Evolutionary conservation across 2,888 invertebrate species (phyloP), one percentile per base, ranked within the genome.

Genomic region (Suillia variegata): DNA sequence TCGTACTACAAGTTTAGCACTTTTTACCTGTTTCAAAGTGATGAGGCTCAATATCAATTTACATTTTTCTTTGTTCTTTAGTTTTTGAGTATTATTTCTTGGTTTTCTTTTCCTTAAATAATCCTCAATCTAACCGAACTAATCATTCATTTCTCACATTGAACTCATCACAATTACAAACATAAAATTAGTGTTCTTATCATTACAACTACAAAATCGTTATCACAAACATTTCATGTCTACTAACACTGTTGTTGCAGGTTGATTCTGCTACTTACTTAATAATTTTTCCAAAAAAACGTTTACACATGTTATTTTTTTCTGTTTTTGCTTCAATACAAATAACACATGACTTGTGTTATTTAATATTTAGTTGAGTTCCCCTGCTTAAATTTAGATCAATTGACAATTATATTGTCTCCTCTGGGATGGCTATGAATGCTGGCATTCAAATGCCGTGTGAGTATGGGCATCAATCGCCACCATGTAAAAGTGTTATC

Each of bases 151-250:
- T 13, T 26, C 13, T 17, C 24, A 58, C 48, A 54, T 56, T 49
- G 49, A 17, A 2, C 50, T 24, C n/a, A 49, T 22, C 26, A n/a
- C 24, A 5, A 15, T 20, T 15, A 24, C 38, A 38, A 38, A 54
- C 52, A 53, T 38, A 53, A n/a, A n/a, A n/a, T n/a, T n/a, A n/a
- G n/a, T n/a, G n/a, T n/a, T 21, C 38, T 33, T 34, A 53, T 38
- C 38, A 53, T 34, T 22, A 22, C 13, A 24, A 51, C 31, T 51
- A 33, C 21, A 31, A 51, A 18, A n/a, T 38, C 38, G n/a, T 38
- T 8, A 38, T 10, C 38, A 38, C 15, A 38, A 38, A 4, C n/a
- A n/a, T 38, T 3, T 8, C 38, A 38, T 38, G 38, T n/a, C 38
- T n/a, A 38, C 38, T 38, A 38, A 38, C n/a, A 8, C 38, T n/a